Evolutionary conservation across 2,888 invertebrate species (phyloP).

Genomic region (Lasioglossum villosulum): DNA sequence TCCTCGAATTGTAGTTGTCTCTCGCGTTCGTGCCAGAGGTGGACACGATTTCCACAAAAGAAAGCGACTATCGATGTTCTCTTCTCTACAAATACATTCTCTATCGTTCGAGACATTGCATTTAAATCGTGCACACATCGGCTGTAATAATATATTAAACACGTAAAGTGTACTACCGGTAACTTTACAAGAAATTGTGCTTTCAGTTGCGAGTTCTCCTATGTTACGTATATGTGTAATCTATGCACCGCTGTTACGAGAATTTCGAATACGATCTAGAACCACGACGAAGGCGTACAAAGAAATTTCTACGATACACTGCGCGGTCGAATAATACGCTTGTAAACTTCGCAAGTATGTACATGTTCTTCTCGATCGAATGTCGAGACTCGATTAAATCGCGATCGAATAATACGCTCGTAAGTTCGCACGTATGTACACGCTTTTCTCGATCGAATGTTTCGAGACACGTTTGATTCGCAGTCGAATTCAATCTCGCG

Average conservation of each 20-base stretch:
- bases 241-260: slow-evolving; percentile 1
- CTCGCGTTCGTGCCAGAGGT: background rate
- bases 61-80: background rate
- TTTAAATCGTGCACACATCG: slow-evolving; percentile 3
- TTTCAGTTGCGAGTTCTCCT: background rate
- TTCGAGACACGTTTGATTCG: no score
- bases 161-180: background rate
- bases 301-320: slow-evolving; percentile 6
- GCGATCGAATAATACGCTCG: background rate
- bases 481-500: background rate
- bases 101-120: background rate
- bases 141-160: slow-evolving; percentile 11
- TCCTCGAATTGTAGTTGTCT: background rate
- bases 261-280: background rate
- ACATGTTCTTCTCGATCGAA: background rate
- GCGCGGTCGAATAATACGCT: background rate
- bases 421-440: background rate
- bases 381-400: background rate
- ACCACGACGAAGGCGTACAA: background rate
- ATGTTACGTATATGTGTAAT: background rate
- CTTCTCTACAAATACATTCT: background rate
- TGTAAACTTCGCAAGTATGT: background rate
- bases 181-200: slow-evolving; percentile 10
- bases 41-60: background rate
- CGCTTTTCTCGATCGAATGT: background rate